A percentile compares a stretch with the other conserved stretches of the same genome.
Conservation (phyloP, 2,888 invertebrate species). For the Yponomeuta plumbellus region DNA sequence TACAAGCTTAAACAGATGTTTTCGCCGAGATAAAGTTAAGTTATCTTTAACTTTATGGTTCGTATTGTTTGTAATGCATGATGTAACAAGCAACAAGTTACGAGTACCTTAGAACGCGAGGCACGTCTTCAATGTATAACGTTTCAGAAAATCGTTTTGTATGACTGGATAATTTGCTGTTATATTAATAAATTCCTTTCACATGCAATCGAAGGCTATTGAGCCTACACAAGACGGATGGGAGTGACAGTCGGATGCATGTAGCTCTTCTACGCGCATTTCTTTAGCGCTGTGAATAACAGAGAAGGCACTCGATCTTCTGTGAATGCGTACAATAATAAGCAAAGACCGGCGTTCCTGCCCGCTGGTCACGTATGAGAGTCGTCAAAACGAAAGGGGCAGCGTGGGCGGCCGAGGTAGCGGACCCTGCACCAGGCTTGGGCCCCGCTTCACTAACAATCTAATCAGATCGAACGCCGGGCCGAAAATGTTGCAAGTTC, state of each 20-base stretch:
- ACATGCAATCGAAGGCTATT: slow-evolving; percentile 40
- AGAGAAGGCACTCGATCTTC: slow-evolving; percentile 42
- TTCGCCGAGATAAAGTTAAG: slow-evolving; percentile 43
- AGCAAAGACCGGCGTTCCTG: slow-evolving; percentile 53
- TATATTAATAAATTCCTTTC: slow-evolving; percentile 35
- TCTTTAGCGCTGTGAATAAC: slow-evolving; percentile 8
- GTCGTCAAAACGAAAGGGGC: slow-evolving; percentile 63
- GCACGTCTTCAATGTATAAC: slow-evolving; percentile 15
- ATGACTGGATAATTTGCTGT: slow-evolving; percentile 27
- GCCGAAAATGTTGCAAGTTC: slow-evolving; percentile 8
- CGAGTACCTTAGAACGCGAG: slow-evolving; percentile 2
- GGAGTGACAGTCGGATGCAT: slow-evolving; percentile 51
- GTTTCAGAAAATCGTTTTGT: slow-evolving; percentile 11
- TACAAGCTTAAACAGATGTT: slow-evolving; percentile 54
- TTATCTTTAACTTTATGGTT: slow-evolving; percentile 14
- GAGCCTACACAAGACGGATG: slow-evolving; percentile 45
- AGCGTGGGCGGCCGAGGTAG: slow-evolving; percentile 65
- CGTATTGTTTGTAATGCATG: slow-evolving; percentile 16
- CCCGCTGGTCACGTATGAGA: slow-evolving; percentile 55
- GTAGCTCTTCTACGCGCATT: slow-evolving; percentile 37
- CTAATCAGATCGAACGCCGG: slow-evolving; percentile 48
- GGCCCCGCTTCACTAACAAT: slow-evolving; percentile 45
- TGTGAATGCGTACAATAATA: slow-evolving; percentile 35
- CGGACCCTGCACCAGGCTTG: slow-evolving; percentile 32
- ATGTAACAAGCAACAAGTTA: slow-evolving; percentile 11